Conservation (phyloP, 92 coral and sea anemone genomes). For the Porites rus region DNA sequence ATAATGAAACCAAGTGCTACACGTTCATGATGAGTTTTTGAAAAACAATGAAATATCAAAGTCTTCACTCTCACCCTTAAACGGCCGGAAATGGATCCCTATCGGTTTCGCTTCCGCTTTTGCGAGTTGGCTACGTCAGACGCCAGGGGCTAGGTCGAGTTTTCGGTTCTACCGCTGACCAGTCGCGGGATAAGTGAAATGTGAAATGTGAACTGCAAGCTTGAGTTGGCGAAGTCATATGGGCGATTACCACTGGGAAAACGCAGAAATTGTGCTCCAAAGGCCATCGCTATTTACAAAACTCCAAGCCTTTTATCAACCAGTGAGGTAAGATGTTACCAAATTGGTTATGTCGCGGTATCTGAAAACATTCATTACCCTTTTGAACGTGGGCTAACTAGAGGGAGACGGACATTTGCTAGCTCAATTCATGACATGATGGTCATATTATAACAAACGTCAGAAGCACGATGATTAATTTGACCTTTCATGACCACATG, state of each 20-base stretch:
- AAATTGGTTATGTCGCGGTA: not conserved
- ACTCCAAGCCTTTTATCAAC: conserved; percentile 1
- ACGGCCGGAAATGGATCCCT: too few relatives aligned
- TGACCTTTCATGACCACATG: conserved; percentile 51
- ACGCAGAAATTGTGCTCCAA: not conserved
- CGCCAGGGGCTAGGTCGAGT: conserved; percentile 33
- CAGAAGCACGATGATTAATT: conserved; percentile 16
- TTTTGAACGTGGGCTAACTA: not conserved
- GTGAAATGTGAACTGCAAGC: conserved; percentile 27
- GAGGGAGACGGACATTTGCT: conserved; percentile 19
- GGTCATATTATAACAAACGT: conserved; percentile 2
- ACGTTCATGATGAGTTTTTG: too few relatives aligned
- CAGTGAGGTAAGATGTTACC: conserved; percentile 15
- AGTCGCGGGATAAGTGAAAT: conserved; percentile 40
- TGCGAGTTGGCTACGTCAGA: not conserved
- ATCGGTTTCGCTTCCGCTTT: not conserved
- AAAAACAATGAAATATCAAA: too few relatives aligned
- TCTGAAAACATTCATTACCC: conserved; percentile 4
- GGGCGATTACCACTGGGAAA: conserved; percentile 26
- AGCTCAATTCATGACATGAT: not conserved
- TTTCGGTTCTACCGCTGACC: conserved; percentile 59
- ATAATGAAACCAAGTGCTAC: too few relatives aligned
- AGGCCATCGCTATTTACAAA: conserved; percentile 7
- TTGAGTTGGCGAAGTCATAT: conserved; percentile 19
- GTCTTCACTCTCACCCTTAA: too few relatives aligned